Conservation (phyloP, 2,113 vertebrate species). For the Lepus timidus region DNA sequence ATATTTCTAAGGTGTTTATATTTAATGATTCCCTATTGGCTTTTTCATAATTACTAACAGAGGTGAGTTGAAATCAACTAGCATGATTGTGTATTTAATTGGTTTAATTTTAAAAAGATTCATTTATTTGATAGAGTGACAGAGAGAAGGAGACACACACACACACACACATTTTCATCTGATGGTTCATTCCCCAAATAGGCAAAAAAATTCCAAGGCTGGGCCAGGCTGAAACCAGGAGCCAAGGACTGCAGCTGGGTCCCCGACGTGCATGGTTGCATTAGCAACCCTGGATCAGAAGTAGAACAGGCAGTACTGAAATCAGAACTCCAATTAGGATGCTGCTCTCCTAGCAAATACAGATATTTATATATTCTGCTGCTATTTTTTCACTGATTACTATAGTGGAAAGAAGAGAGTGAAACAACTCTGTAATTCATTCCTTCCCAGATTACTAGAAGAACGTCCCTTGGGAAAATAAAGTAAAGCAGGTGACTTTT, state of each 20-base stretch:
- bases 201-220: no score
- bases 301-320: no score
- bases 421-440: neutral
- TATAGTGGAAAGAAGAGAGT: neutral
- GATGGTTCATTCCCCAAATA: no score
- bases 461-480: neutral
- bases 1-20: neutral
- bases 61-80: neutral
- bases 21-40: neutral
- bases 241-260: no score
- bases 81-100: neutral
- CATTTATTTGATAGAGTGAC: no score
- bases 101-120: neutral
- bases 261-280: no score
- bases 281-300: no score
- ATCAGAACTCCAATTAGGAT: no score
- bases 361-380: neutral
- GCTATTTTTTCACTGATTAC: neutral
- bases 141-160: no score
- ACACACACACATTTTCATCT: no score
- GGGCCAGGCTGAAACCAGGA: no score
- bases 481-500: neutral
- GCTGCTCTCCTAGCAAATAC: no score
- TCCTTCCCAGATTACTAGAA: neutral
- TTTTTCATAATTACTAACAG: neutral